Evolutionary conservation across 2,888 invertebrate genomes (phyloP).

Genomic region (Eupithecia abbreviata): DNA sequence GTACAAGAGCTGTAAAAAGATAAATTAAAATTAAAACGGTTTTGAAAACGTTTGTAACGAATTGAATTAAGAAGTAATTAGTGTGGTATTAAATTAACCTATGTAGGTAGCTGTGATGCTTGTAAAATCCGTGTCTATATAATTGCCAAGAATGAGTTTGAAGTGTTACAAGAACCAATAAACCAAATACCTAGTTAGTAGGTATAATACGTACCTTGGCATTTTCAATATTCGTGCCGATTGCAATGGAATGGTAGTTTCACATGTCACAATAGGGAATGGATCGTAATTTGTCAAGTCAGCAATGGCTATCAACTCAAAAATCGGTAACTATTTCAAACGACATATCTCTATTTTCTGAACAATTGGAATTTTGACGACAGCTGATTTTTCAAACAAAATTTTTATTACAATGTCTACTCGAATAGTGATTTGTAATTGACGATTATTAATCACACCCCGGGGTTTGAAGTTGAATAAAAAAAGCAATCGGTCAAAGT

Average conservation of each 20-base stretch:
- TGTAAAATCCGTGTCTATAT: neutral
- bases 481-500: constrained; percentile 42
- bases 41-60: neutral
- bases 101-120: neutral
- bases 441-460: constrained; percentile 46
- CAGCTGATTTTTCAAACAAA: constrained; percentile 33
- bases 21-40: neutral
- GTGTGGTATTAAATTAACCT: neutral
- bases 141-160: neutral
- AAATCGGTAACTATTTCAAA: constrained; percentile 16
- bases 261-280: constrained; percentile 9
- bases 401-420: constrained; percentile 8
- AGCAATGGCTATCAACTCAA: constrained; percentile 1
- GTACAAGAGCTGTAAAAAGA: neutral
- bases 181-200: neutral
- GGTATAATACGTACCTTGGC: neutral
- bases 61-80: neutral
- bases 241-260: constrained; percentile 11
- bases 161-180: neutral
- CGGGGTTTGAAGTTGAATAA: constrained; percentile 33
- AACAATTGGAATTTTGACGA: constrained; percentile 34
- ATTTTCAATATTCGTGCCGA: constrained; percentile 3
- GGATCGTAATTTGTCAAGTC: constrained; percentile 28
- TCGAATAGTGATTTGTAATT: constrained; percentile 37
- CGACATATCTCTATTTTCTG: constrained; percentile 32